Conservation (phyloP, 2,888 invertebrate species). For the Pherbina coryleti region DNA sequence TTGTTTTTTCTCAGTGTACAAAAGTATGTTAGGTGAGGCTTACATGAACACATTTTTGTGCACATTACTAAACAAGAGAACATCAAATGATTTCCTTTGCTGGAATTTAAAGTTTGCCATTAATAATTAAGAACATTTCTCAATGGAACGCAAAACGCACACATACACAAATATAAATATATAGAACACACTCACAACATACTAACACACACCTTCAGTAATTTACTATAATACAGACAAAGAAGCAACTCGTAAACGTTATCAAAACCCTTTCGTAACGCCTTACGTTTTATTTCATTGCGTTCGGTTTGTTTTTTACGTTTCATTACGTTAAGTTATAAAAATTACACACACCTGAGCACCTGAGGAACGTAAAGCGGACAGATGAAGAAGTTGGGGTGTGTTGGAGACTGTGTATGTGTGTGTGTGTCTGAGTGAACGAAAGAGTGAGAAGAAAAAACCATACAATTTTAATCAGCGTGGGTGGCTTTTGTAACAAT, state of each 20-base stretch:
- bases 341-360: constrained; percentile 13
- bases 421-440: neutral
- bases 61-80: too few species aligned
- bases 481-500: neutral
- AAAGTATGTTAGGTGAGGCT: too few species aligned
- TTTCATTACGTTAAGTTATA: constrained; percentile 25
- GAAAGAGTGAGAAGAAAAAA: neutral
- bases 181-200: neutral
- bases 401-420: too few species aligned
- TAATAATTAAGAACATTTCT: neutral
- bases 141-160: neutral
- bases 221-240: constrained; percentile 1
- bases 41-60: too few species aligned
- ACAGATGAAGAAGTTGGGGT: neutral
- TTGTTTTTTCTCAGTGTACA: too few species aligned
- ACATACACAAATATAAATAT: neutral
- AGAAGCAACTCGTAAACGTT: constrained; percentile 26
- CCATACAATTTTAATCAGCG: constrained; percentile 14
- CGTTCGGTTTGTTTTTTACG: constrained; percentile 6
- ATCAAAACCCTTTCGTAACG: constrained; percentile 13
- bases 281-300: neutral
- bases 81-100: too few species aligned
- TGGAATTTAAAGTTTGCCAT: neutral
- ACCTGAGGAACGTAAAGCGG: neutral
- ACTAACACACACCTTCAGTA: neutral